A percentile compares a stretch with the other conserved stretches of the same genome.
These are phyloP conservation scores for Astropecten irregularis DNA, from an alignment of 53 echinoderm and acorn worm genomes.

Conservation along the genomic window DNA sequence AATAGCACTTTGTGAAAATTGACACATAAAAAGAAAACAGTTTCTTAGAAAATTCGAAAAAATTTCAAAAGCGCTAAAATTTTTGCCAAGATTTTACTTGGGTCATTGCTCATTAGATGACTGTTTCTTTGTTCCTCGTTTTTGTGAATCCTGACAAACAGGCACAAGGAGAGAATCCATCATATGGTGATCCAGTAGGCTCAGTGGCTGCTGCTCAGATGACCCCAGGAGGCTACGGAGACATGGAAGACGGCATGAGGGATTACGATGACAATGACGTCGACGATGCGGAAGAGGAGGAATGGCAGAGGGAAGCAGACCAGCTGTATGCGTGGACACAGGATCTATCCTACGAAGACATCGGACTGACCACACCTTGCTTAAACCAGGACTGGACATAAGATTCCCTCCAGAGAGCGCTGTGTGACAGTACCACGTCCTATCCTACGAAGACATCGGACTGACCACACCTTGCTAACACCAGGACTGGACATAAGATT, in stretches of 20 bases:
- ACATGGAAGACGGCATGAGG: slow-evolving; percentile 1
- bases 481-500: neutral
- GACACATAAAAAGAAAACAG: no score
- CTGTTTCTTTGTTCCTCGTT: no score
- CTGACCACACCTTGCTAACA: slow-evolving; percentile 70
- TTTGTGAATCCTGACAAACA: no score
- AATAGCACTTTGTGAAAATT: no score
- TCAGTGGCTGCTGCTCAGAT: slow-evolving; percentile 47
- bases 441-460: slow-evolving; percentile 88
- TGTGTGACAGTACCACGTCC: slow-evolving; percentile 59
- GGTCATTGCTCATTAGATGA: no score
- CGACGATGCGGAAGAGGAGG: slow-evolving; percentile 67
- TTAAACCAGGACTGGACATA: neutral
- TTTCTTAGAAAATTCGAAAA: no score
- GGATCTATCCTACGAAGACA: slow-evolving; percentile 81
- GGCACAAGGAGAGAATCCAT: neutral
- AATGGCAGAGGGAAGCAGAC: slow-evolving; percentile 93
- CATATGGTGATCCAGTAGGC: slow-evolving; percentile 35
- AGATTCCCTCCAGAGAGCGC: no score
- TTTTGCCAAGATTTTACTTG: no score
- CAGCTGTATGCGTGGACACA: slow-evolving; percentile 95
- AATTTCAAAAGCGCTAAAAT: no score
- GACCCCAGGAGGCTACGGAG: slow-evolving; percentile 5
- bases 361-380: slow-evolving; percentile 79
- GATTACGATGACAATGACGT: slow-evolving; percentile 18